Conservation (phyloP, 2,888 invertebrate species). For the Acronicta leporina region DNA sequence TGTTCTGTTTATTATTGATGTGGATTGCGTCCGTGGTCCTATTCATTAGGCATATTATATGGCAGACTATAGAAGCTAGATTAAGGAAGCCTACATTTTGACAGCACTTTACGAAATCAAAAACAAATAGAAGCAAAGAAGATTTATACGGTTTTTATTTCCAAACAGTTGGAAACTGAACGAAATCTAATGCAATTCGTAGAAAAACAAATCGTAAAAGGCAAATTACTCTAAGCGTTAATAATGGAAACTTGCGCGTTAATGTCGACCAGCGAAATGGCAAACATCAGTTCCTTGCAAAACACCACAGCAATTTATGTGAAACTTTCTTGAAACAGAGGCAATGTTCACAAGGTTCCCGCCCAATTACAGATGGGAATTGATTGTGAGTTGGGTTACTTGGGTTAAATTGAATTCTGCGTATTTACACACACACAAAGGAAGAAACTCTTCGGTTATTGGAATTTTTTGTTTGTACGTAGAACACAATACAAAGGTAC, state of each 20-base stretch:
- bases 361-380: conserved; percentile 37
- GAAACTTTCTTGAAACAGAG: conserved; percentile 30
- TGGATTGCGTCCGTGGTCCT: no score
- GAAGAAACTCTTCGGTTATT: conserved; percentile 15
- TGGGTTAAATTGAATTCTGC: conserved; percentile 34
- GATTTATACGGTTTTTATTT: background rate
- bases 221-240: conserved; percentile 19
- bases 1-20: no score
- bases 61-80: background rate
- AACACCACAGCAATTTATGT: conserved; percentile 27
- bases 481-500: background rate
- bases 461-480: conserved; percentile 1
- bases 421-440: conserved; percentile 15
- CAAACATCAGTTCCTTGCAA: conserved; percentile 23
- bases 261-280: conserved; percentile 26
- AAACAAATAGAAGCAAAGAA: conserved; percentile 4
- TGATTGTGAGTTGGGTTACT: conserved; percentile 35
- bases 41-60: no score
- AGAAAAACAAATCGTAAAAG: conserved; percentile 22
- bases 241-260: conserved; percentile 20
- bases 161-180: conserved; percentile 3
- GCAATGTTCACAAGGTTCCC: conserved; percentile 23
- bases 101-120: no score
- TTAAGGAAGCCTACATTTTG: background rate
- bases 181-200: conserved; percentile 15